Percentiles rank a stretch among this genome's conserved stretches.
phyloP scores from a whole-genome alignment of 2,113 vertebrate species.

The Tragulus kanchil region DNA sequence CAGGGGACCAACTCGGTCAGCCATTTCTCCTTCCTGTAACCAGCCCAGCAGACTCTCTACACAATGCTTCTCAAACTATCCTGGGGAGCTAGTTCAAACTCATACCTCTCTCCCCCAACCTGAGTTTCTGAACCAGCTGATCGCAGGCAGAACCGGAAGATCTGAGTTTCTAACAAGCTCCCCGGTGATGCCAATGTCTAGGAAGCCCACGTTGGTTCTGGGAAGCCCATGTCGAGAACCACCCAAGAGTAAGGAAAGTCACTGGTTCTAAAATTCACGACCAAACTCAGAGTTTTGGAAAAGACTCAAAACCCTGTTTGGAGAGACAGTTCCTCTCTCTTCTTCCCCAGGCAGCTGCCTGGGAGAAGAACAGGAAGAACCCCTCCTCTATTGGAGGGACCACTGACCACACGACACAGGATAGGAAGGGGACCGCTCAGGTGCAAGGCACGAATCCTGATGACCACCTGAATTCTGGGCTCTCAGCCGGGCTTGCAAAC shows the following conservation, averaged over 20 bases:
- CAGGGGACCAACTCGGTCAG: too few relatives aligned
- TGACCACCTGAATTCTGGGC: neutral
- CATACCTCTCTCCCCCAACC: too few relatives aligned
- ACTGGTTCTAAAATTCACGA: fast-evolving
- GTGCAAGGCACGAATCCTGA: constrained; percentile 71
- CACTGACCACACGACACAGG: neutral
- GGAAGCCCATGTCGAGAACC: neutral
- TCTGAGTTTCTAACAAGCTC: neutral
- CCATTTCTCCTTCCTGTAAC: neutral
- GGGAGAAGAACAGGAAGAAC: neutral
- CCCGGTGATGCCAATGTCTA: fast-evolving
- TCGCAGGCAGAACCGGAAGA: fast-evolving
- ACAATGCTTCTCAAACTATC: neutral
- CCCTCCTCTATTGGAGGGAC: neutral
- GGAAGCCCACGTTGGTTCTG: neutral
- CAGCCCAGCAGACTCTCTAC: neutral
- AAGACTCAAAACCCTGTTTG: neutral
- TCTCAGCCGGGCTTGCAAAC: fast-evolving
- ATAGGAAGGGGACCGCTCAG: neutral
- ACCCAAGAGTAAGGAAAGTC: too few relatives aligned
- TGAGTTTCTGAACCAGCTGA: neutral
- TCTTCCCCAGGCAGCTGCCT: neutral
- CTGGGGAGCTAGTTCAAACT: fast-evolving
- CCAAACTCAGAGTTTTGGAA: neutral
- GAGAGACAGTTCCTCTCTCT: neutral